A percentile compares a stretch with the other conserved stretches of the same genome.
Conservation (phyloP, 2,797 vertebrate species). For the Cebuella pygmaea region DNA sequence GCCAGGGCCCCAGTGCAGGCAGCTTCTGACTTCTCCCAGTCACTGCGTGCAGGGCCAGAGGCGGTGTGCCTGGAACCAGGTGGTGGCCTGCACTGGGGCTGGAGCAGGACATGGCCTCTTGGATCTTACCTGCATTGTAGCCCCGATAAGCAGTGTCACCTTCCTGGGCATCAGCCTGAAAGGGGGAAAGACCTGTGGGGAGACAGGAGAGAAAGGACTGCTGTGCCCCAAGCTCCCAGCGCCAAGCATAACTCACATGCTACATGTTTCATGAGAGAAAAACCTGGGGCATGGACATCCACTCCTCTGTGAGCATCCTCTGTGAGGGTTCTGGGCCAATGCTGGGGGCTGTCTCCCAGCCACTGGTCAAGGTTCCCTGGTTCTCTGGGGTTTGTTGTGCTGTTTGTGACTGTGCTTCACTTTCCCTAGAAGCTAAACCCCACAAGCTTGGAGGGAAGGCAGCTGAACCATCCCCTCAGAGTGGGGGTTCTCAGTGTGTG, state of each 20-base stretch:
- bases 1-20: rapidly evolving
- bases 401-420: no score
- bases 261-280: not conserved
- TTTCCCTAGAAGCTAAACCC: no score
- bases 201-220: not conserved
- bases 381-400: not conserved
- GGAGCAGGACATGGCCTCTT: not conserved
- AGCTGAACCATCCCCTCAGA: not conserved
- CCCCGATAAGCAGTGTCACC: slow-evolving; percentile 94
- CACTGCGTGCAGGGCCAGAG: not conserved
- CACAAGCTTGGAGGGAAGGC: not conserved
- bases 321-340: not conserved
- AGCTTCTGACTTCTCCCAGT: no score
- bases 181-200: slow-evolving; percentile 93
- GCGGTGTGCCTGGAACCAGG: not conserved
- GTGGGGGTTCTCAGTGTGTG: not conserved
- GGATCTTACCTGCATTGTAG: slow-evolving; percentile 92
- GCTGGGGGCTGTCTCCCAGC: not conserved
- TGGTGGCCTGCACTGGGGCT: no score
- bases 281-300: rapidly evolving
- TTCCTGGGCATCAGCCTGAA: slow-evolving; percentile 94
- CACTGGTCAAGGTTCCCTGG: rapidly evolving
- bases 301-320: not conserved
- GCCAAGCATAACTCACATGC: not conserved
- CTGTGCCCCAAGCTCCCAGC: not conserved